Evolutionary conservation across 2,797 vertebrate species (phyloP), one percentile per base, ranked within the genome.

Genomic region (Sphenodon punctatus): DNA sequence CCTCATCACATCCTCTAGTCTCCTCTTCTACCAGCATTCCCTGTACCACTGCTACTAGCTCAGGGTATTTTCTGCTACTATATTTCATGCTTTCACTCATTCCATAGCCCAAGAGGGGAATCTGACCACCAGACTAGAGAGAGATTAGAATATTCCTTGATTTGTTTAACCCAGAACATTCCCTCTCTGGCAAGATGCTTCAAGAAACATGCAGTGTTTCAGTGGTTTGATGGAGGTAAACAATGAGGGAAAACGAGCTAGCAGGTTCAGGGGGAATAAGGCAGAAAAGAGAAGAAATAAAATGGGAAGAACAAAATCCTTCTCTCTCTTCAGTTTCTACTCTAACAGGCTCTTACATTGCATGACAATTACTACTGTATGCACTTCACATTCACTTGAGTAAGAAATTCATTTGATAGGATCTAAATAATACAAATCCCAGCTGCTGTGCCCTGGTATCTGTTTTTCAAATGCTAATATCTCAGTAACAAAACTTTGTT

Each of bases 391-490:
- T 55, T 56, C 39, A 63, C 63, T 65, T 20, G 25, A 41, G 20
- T 25, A 43, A 6, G 16, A 41, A 56, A 32, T 23, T 65, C n/a
- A 25, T n/a, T 38, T 5, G 3, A 4, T 30, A 30, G 1, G 1
- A 58, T 75, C 5, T 66, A 53, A 84, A 32, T 13, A 67, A n/a
- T 51, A 22, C 30, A 45, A 36, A 70, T 13, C 27, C 68, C 63
- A 65, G 60, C 38, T 41, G 63, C 74, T 30, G 22, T n/a, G n/a
- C 79, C 8, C 1, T 27, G 5, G 39, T 34, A 10, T 38, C 67
- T 49, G 15, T 30, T 80, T 72, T 78, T 78, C 70, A 85, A 32
- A 84, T 58, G 49, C 60, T 77, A 81, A 58, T 79, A 60, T 9
- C 56, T 67, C 45, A 34, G 5, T 41, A n/a, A 63, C 58, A 56